Evolutionary conservation across 2,113 vertebrate species (phyloP).

Genomic region (Phylloscopus whistleri): DNA sequence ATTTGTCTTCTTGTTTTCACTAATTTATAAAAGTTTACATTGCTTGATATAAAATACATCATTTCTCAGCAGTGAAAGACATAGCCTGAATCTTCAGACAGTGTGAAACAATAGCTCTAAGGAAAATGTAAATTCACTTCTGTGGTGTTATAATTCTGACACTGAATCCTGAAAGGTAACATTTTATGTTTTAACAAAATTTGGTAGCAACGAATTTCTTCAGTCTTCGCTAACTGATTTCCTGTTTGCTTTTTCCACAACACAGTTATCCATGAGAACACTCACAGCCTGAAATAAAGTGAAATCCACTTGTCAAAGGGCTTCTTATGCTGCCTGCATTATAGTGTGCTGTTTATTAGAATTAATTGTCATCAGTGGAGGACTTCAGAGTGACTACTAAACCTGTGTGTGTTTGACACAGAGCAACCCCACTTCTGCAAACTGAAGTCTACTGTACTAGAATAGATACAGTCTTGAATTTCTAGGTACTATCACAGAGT

Average conservation of each 20-base stretch:
- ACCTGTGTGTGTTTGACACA: neutral
- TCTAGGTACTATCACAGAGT: neutral
- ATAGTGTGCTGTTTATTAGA: neutral
- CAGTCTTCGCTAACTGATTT: neutral
- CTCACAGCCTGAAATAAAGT: neutral
- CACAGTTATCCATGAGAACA: neutral
- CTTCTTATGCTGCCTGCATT: neutral
- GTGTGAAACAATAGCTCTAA: slow-evolving; percentile 68
- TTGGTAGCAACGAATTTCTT: neutral
- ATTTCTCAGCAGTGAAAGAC: slow-evolving; percentile 46
- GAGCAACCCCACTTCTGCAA: neutral
- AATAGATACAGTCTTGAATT: neutral
- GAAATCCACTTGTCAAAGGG: neutral
- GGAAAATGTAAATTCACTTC: slow-evolving; percentile 65
- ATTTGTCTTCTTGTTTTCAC: slow-evolving; percentile 36
- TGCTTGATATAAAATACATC: slow-evolving; percentile 39
- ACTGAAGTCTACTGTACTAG: neutral
- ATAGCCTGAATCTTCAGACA: slow-evolving; percentile 39
- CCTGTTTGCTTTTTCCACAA: neutral
- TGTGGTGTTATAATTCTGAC: slow-evolving; percentile 50
- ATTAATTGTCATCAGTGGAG: neutral
- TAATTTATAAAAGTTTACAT: slow-evolving; percentile 58
- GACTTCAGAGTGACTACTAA: neutral
- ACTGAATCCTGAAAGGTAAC: slow-evolving; percentile 50
- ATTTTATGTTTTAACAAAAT: slow-evolving; percentile 17